A percentile compares a stretch with the other conserved stretches of the same genome.
Evolutionary conservation across 37 sponge, comb jelly and placozoan genomes (phyloP).

Genomic region (Spongilla lacustris): DNA sequence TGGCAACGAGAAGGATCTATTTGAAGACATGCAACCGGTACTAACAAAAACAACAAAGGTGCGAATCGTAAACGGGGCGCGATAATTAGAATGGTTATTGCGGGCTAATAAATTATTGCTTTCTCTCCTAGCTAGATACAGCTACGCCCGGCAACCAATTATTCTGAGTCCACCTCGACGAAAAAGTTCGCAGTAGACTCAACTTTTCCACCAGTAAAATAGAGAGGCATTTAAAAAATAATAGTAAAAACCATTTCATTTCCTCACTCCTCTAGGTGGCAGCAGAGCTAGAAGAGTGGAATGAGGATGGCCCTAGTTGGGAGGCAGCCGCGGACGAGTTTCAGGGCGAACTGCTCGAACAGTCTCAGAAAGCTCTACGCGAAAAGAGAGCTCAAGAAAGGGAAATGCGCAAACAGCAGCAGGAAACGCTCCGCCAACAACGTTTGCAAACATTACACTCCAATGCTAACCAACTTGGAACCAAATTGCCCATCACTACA

Average conservation of each 20-base stretch:
- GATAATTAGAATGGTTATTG: neutral
- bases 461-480: neutral
- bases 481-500: neutral
- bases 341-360: conserved; percentile 17
- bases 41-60: conserved; percentile 48
- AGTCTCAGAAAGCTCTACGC: neutral
- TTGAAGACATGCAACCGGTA: conserved; percentile 57
- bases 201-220: conserved; percentile 3
- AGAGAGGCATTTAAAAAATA: neutral
- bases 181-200: conserved; percentile 33
- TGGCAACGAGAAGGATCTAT: conserved; percentile 4
- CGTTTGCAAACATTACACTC: neutral
- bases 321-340: conserved; percentile 22
- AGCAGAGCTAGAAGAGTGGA: conserved; percentile 39
- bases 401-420: conserved; percentile 12
- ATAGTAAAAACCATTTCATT: neutral
- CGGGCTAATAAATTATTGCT: too few species aligned
- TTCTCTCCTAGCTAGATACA: too few species aligned
- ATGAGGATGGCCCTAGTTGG: conserved; percentile 35
- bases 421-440: conserved; percentile 15
- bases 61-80: neutral
- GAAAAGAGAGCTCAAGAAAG: conserved; percentile 42
- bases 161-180: conserved; percentile 6
- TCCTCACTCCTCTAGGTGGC: neutral
- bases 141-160: neutral